Percentiles rank a stretch among this genome's conserved stretches.
Conservation (phyloP, 2,113 vertebrate genomes). For the Otocyon megalotis region DNA sequence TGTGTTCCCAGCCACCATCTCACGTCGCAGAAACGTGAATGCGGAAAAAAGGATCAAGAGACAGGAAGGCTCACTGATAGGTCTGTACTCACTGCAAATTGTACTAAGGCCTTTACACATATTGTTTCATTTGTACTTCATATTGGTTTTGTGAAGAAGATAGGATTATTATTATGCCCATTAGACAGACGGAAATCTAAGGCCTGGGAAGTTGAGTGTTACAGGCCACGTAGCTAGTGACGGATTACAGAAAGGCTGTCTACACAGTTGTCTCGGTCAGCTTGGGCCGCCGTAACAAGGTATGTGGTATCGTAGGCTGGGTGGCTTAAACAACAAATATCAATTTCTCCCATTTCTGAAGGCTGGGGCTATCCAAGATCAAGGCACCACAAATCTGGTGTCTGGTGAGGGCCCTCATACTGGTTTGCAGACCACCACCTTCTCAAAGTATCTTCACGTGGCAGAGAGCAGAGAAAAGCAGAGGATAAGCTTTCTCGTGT, state of each 20-base stretch:
- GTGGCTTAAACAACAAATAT: background rate
- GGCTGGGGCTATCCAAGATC: background rate
- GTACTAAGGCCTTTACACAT: background rate
- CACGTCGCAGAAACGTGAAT: rapidly evolving
- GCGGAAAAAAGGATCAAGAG: background rate
- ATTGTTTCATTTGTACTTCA: rapidly evolving
- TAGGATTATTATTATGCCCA: background rate
- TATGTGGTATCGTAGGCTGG: background rate
- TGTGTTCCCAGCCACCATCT: background rate
- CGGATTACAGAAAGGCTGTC: background rate
- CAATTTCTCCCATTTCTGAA: background rate
- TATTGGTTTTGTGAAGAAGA: background rate
- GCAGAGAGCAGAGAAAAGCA: background rate
- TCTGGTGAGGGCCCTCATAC: background rate
- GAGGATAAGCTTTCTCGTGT: background rate
- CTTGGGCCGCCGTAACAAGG: background rate
- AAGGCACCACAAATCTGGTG: background rate
- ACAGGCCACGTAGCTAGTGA: background rate
- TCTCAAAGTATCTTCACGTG: background rate
- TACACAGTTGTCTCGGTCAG: background rate
- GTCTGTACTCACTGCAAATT: rapidly evolving
- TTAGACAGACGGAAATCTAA: background rate
- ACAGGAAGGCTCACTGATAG: background rate
- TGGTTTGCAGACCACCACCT: background rate
- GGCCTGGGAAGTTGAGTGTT: background rate